Evolutionary conservation across 2,797 vertebrate genomes (phyloP).

Genomic region (Hypotaenidia okinawae): DNA sequence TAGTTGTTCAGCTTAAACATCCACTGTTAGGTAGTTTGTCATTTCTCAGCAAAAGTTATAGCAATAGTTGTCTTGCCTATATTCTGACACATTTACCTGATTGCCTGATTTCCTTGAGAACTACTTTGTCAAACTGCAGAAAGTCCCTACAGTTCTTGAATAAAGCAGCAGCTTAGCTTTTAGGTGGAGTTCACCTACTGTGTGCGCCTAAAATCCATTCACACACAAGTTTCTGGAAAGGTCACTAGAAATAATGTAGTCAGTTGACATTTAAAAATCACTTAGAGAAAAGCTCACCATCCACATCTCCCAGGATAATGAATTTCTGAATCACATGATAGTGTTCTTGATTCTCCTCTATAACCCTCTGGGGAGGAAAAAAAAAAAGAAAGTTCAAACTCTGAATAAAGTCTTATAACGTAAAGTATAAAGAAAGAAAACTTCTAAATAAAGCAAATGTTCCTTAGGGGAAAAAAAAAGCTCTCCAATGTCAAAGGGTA

Average conservation of each 20-base stretch:
- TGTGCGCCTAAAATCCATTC: neutral
- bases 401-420: neutral
- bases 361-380: conserved; percentile 83
- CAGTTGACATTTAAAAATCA: conserved; percentile 42
- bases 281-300: conserved; percentile 81
- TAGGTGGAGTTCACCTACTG: neutral
- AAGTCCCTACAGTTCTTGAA: neutral
- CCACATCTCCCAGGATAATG: conserved; percentile 91
- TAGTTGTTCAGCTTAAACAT: neutral
- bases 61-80: neutral
- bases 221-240: conserved; percentile 39
- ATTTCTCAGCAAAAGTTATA: neutral
- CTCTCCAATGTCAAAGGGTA: conserved; percentile 10
- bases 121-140: neutral
- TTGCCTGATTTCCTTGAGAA: neutral
- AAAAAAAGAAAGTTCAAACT: conserved; percentile 30
- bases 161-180: neutral
- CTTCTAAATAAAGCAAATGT: conserved; percentile 39
- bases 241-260: conserved; percentile 32
- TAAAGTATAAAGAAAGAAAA: neutral
- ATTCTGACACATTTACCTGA: neutral
- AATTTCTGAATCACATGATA: conserved; percentile 96
- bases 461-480: neutral
- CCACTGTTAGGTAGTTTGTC: neutral
- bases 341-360: conserved; percentile 93